Evolutionary conservation across 2,888 invertebrate species (phyloP), one percentile per base, ranked within the genome.

Genomic region (Drosophila histrio): DNA sequence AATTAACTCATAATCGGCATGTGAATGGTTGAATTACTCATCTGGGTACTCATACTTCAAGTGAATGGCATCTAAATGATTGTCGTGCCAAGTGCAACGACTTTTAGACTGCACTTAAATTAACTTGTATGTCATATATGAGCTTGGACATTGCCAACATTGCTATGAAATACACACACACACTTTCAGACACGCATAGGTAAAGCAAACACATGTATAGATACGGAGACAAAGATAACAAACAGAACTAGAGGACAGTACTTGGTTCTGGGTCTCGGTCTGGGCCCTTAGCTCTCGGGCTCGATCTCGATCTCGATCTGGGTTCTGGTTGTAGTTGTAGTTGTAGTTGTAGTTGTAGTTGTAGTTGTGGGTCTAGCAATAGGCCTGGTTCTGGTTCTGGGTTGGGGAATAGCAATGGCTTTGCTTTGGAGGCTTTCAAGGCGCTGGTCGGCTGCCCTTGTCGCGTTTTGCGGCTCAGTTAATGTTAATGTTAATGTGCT

Each of bases 401-500:
- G 13, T 28, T 3, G 32, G 34, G 44, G 26, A 26, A 24, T 65
- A 30, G 30, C 30, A 26, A 26, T 9, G 26, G 26, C 26, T n/a
- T 13, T 7, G 7, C 50, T 52, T 26, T 36, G 52, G 52, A 49
- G 38, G 34, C 26, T 46, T 4, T 1, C 19, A 43, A 73, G 67
- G 74, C 61, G 73, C 70, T 75, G 79, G 79, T 78, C 79, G 78
- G 78, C 13, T 75, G 75, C 79, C 87, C 79, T 86, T 79, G 79
- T 81, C 76, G 85, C 85, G 11, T 85, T 85, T 82, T 64, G 80
- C 70, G 86, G 86, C 88, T 87, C 86, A 82, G 77, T 88, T 82
- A 89, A 89, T 87, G 79, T 77, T 76, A 87, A 89, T 85, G 77
- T 89, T 89, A 77, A 88, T 90, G 89, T 79, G 84, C 84, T 80